Base-by-base conservation (phyloP, 2,888 invertebrate genomes). In the Busseola fusca region DNA sequence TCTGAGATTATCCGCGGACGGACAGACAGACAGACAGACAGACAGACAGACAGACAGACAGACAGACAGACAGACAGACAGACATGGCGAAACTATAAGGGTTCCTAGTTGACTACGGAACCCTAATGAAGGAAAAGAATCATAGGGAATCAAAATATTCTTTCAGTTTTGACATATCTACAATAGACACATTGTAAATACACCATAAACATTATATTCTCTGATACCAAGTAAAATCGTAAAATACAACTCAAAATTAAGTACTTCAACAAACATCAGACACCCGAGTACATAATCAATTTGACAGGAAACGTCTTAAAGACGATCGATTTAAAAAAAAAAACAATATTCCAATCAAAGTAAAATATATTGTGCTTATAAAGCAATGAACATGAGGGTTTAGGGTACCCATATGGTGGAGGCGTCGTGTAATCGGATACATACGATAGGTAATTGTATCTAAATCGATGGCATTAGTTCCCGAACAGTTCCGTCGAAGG, bases 391-490 rank as follows among this genome's bases (percentile, higher is more conserved):
- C 78, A 88, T 84, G 76, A 77, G 72, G 83, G 81, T 87, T 87
- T 87, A 87, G 85, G 80, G 84, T 80, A 67, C 73, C 86, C 71
- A 82, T 84, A 79, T 83, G 70, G 82, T 69, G 84, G 76, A 87
- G 82, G 77, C 83, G 79, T 80, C 78, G 73, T 84, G 90, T 91
- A 93, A 93, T 90, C 88, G 87, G 90, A 92, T 91, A 92, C 88
- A 81, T 88, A 84, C 84, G 83, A 88, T 86, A 83, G 82, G 91
- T 92, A 92, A 93, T 93, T 91, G 93, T 88, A 88, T 89, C 91
- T 90, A 92, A 93, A 93, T 91, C 91, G 93, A 89, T 86, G 84
- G 86, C 92, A 93, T 93, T 93, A 92, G 90, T 92, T 88, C 85
- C 85, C 78, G 86, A 86, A 87, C 82, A 87, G 88, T 87, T 87